phyloP scores from a whole-genome alignment of 2,797 vertebrate species.

The Hapalemur alaotrensis region DNA sequence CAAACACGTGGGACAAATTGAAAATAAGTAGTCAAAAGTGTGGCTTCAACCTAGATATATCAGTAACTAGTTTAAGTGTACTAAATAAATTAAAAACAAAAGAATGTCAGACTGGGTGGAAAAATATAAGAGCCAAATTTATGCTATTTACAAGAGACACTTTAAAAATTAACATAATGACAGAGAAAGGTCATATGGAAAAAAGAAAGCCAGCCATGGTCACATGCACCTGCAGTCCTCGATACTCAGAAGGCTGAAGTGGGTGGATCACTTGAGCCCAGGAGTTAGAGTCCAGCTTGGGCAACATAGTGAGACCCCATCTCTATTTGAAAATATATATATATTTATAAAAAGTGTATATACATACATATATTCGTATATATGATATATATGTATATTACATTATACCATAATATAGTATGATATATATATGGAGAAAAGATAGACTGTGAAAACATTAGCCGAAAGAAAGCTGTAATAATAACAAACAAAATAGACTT shows the following conservation, averaged over 20 bases:
- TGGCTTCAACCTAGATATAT: neutral
- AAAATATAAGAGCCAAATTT: neutral
- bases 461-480: neutral
- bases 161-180: neutral
- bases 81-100: neutral
- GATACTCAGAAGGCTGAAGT: no score
- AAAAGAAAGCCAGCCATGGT: neutral
- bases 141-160: neutral
- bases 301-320: no score
- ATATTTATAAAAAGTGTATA: no score
- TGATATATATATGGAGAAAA: neutral
- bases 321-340: no score
- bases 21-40: neutral
- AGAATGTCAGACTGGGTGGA: neutral
- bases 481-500: neutral
- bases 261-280: no score
- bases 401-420: no score
- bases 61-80: neutral
- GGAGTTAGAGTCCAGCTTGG: no score
- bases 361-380: no score
- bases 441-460: neutral
- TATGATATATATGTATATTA: no score
- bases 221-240: no score
- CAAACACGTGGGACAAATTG: neutral
- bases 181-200: neutral